Base-by-base conservation (phyloP, 2,113 vertebrate species). In the Istiophorus platypterus region DNA sequence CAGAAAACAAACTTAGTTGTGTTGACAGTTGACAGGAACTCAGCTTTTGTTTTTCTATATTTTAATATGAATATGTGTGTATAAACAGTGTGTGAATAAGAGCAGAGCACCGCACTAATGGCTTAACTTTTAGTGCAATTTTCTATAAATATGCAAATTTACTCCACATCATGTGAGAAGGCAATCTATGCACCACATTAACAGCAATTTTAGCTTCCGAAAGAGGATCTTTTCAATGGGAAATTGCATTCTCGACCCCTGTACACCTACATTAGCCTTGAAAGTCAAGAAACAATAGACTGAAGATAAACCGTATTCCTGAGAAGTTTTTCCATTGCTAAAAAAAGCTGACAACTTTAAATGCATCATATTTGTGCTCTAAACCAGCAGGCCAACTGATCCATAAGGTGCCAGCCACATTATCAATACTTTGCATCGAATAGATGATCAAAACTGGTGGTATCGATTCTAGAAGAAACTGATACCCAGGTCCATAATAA, bases 131-230 rank as follows among this genome's bases (percentile, higher is more conserved):
- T 76, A 76, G 81, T 78, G 72, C 75, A 84, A 85, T 88, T 82
- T 91, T 83, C 89, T 76, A 93, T 94, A 91, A 91, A 93, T 88
- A 93, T 93, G 91, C 80, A 90, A 92, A 93, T 92, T 4, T 27
- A 51, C 63, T 77, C 61, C 49, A 73, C 47, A 80, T 67, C 11
- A 22, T 70, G 76, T 75, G 81, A 81, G 89, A 91, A 90, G 85
- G 82, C 88, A 92, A 89, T 93, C 85, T 86, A 76, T 9, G n/a
- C 42, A 41, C 26, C 47, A 72, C 42, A 88, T 89, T 89, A 92
- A 84, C 39, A 31, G 69, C 47, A 65, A 41, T 45, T 75, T 9
- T 15, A 71, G 85, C 64, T 82, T 58, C 59, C 26, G 0, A 64
- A 86, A 84, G 72, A 81, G 56, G 58, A 76, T 86, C 37, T 87